phyloP scores from a whole-genome alignment of 2,888 invertebrate species.

The Deroplatys truncata region DNA sequence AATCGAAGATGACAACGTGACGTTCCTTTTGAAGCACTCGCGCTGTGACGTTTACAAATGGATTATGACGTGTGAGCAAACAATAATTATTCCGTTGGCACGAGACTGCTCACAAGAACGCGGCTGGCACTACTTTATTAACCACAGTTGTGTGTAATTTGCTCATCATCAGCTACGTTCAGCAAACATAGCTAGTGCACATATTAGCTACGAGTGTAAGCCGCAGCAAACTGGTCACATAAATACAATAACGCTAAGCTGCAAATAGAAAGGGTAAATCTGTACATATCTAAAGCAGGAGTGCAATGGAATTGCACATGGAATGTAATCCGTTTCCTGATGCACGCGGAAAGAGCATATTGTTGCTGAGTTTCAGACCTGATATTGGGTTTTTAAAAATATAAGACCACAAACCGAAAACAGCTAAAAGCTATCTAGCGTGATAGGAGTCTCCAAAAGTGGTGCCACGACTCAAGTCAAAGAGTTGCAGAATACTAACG shows the following conservation, averaged over 20 bases:
- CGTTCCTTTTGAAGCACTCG: neutral
- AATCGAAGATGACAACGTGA: neutral
- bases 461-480: no score
- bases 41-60: neutral
- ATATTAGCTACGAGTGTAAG: neutral
- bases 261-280: neutral
- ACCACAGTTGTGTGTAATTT: neutral
- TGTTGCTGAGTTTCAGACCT: no score
- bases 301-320: no score
- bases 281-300: neutral
- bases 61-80: slow-evolving; percentile 5
- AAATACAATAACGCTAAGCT: neutral
- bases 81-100: neutral
- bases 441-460: no score
- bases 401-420: no score
- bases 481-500: no score
- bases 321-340: no score
- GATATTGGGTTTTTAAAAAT: no score
- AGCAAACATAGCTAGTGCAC: neutral
- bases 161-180: neutral
- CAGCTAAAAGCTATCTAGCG: no score
- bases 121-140: neutral
- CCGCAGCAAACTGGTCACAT: neutral
- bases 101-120: neutral
- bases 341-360: no score